Evolutionary conservation across 2,797 vertebrate genomes (phyloP).

Genomic region (Pygocentrus nattereri): DNA sequence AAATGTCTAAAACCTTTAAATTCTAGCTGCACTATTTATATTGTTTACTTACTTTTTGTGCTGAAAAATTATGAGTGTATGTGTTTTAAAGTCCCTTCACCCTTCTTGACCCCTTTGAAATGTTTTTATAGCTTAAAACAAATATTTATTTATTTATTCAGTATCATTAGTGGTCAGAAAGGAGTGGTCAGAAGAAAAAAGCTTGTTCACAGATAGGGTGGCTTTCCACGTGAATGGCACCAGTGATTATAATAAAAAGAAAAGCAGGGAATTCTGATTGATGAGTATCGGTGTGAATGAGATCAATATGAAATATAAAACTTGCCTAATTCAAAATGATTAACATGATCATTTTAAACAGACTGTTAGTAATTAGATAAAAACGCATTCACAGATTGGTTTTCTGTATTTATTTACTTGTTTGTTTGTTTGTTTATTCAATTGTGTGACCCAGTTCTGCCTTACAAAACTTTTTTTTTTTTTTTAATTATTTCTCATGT

Average conservation of each 20-base stretch:
- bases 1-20: not conserved
- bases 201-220: not conserved
- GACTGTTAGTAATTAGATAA: constrained; percentile 47
- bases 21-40: not conserved
- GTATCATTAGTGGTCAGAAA: too few relatives aligned
- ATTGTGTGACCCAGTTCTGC: constrained; percentile 29
- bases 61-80: not conserved
- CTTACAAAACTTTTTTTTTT: constrained; percentile 38
- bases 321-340: not conserved
- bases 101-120: not conserved
- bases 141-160: too few relatives aligned
- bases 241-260: not conserved
- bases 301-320: not conserved
- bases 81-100: too few relatives aligned
- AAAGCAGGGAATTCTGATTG: too few relatives aligned
- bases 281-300: too few relatives aligned
- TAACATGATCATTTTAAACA: constrained; percentile 8
- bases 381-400: not conserved
- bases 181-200: not conserved
- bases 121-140: not conserved
- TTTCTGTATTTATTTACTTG: not conserved
- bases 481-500: not conserved
- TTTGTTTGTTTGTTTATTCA: not conserved
- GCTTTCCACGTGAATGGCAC: not conserved
- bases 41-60: not conserved